phyloP scores from a whole-genome alignment of 2,888 invertebrate species.

The Lycocerus yunnanus region DNA sequence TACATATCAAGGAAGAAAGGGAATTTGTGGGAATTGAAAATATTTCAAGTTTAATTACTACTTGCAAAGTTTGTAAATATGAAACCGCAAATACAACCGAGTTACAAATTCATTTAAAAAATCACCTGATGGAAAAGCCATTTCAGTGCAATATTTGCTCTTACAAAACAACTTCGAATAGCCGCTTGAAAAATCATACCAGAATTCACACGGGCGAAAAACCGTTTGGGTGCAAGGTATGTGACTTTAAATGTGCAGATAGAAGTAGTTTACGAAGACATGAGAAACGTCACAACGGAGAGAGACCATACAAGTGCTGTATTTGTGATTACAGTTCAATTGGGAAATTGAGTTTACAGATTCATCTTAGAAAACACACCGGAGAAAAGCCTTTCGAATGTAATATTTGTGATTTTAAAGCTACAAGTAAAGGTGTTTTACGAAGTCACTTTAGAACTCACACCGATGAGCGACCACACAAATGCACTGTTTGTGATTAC shows the following conservation, averaged over 20 bases:
- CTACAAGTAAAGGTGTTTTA: neutral
- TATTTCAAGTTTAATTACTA: no score
- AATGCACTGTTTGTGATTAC: neutral
- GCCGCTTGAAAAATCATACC: neutral
- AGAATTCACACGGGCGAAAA: neutral
- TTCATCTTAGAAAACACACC: neutral
- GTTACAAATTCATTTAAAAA: neutral
- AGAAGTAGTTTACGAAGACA: neutral
- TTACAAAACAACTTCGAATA: neutral
- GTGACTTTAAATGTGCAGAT: neutral
- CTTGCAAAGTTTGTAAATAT: no score
- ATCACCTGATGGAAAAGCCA: neutral
- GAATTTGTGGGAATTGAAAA: neutral
- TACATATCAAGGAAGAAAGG: neutral
- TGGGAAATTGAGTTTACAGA: neutral
- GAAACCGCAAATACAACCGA: neutral
- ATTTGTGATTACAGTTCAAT: neutral
- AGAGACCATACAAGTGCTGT: neutral
- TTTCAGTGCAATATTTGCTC: neutral
- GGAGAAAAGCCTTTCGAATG: neutral
- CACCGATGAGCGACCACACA: neutral
- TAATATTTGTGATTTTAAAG: neutral
- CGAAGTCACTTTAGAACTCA: neutral
- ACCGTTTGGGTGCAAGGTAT: neutral
- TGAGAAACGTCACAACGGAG: neutral